A percentile compares a stretch with the other conserved stretches of the same genome.
Conservation (phyloP, 2,797 vertebrate species). For the Anguilla marmorata region DNA sequence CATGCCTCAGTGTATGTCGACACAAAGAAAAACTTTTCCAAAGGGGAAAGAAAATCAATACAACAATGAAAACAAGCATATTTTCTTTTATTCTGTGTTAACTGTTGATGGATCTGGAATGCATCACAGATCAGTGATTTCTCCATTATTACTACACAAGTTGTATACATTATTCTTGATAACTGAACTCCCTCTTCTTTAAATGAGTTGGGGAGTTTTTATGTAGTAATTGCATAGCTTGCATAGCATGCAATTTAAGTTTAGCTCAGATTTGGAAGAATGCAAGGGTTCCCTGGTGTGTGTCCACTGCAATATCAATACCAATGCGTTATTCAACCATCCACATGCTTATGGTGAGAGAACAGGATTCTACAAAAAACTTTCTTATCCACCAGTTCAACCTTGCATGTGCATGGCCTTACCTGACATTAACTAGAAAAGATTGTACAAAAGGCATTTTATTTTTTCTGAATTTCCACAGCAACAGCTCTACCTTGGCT, state of each 20-base stretch:
- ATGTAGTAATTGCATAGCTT: neutral
- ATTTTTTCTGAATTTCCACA: conserved; percentile 57
- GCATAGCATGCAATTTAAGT: neutral
- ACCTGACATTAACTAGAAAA: neutral
- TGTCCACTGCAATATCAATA: neutral
- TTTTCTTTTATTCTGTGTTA: conserved; percentile 22
- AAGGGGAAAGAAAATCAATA: neutral
- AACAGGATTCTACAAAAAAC: neutral
- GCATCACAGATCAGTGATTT: neutral
- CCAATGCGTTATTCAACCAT: no score
- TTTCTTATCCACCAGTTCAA: neutral
- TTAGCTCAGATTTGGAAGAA: neutral
- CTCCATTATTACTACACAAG: neutral
- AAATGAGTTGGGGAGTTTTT: neutral
- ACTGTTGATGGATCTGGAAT: neutral
- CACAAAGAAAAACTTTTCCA: conserved; percentile 9
- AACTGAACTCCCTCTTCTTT: neutral
- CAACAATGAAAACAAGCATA: conserved; percentile 24
- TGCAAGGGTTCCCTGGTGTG: neutral
- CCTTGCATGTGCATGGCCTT: neutral
- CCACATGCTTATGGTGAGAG: neutral
- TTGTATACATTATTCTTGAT: neutral
- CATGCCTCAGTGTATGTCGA: conserved; percentile 9
- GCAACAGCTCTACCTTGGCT: conserved; percentile 97
- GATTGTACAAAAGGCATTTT: neutral